A percentile compares a stretch with the other conserved stretches of the same genome.
Evolutionary conservation across 1,140 invertebrate species (phyloP).

Genomic region (Telenomus remus): DNA sequence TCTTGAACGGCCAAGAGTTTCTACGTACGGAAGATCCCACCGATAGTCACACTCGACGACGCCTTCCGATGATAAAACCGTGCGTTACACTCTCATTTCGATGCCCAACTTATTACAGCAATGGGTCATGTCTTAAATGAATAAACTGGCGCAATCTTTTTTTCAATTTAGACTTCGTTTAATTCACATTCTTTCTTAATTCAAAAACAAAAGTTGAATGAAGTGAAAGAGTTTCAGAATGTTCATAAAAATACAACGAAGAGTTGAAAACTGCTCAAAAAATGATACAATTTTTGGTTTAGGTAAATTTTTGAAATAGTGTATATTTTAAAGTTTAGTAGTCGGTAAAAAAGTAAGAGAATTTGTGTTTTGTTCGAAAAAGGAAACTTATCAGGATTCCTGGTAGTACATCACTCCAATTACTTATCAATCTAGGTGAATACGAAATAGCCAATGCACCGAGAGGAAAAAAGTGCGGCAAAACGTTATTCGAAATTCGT

Average conservation of each 20-base stretch:
- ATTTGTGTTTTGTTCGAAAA: neutral
- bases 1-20: constrained; percentile 66
- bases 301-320: too few species aligned
- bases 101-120: constrained; percentile 46
- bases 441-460: constrained; percentile 10
- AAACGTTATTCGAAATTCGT: constrained; percentile 36
- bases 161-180: too few species aligned
- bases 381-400: constrained; percentile 10
- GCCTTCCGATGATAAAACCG: constrained; percentile 63
- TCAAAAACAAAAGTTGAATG: too few species aligned
- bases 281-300: too few species aligned
- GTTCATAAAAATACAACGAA: too few species aligned
- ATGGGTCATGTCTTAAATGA: constrained; percentile 33
- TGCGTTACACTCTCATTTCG: constrained; percentile 43
- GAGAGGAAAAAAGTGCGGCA: neutral
- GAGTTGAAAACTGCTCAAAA: too few species aligned
- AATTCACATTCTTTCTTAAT: too few species aligned
- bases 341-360: too few species aligned
- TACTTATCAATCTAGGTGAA: constrained; percentile 27
- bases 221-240: too few species aligned
- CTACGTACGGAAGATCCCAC: constrained; percentile 61
- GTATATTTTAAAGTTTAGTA: too few species aligned
- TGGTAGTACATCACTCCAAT: constrained; percentile 6
- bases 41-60: constrained; percentile 70
- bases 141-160: constrained; percentile 29